Evolutionary conservation across 2,113 vertebrate genomes (phyloP).

Genomic region (Cyanoramphus novaezelandiae): DNA sequence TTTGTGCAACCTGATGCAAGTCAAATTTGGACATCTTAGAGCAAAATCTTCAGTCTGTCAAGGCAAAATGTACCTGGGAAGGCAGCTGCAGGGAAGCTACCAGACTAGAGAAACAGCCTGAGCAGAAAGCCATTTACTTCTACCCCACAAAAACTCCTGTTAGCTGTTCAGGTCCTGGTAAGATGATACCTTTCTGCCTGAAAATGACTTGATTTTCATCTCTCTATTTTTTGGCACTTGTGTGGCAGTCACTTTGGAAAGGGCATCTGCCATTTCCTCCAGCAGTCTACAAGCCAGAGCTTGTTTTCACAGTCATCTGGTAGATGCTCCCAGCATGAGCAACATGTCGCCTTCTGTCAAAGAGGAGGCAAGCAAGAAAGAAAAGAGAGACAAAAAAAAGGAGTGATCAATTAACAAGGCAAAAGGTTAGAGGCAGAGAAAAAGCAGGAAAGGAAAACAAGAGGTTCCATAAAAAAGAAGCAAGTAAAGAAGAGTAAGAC

Average conservation of each 20-base stretch:
- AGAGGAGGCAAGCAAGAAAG: not conserved
- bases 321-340: conserved; percentile 7
- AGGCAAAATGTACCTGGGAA: not conserved
- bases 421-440: not conserved
- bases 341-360: conserved; percentile 25
- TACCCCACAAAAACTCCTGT: not conserved
- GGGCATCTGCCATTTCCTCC: conserved; percentile 21
- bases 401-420: not conserved
- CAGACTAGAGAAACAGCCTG: not conserved
- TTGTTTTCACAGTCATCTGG: conserved; percentile 11
- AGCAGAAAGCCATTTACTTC: not conserved
- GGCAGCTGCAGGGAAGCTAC: not conserved
- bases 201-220: not conserved
- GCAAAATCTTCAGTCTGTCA: not conserved
- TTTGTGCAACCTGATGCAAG: not conserved
- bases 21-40: not conserved
- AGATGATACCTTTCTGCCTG: not conserved
- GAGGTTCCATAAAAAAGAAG: not conserved
- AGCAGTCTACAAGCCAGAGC: conserved; percentile 10
- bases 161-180: not conserved
- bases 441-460: not conserved
- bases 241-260: not conserved
- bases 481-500: not conserved
- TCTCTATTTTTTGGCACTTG: not conserved
- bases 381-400: conserved; percentile 3